Percentiles rank a stretch among this genome's conserved stretches.
phyloP scores from a whole-genome alignment of 2,888 invertebrate genomes.

The Atherix ibis region DNA sequence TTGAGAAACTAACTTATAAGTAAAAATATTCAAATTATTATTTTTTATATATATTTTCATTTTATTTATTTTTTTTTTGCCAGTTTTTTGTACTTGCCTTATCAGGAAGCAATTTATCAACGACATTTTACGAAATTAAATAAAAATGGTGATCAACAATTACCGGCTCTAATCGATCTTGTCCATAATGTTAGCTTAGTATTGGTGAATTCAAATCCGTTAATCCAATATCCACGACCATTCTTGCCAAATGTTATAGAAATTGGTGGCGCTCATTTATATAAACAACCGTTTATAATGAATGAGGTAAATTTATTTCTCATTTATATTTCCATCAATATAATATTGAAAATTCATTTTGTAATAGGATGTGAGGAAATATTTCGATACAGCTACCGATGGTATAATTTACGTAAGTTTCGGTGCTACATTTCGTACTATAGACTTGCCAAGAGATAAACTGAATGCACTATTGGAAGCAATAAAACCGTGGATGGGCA shows the following conservation, averaged over 20 bases:
- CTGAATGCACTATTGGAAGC: constrained; percentile 22
- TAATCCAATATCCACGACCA: constrained; percentile 26
- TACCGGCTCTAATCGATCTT: constrained; percentile 28
- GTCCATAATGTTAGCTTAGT: constrained; percentile 28
- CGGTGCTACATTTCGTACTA: constrained; percentile 28
- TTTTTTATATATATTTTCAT: background rate
- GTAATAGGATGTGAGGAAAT: too few relatives aligned
- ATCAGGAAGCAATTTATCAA: constrained; percentile 27
- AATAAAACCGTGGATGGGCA: constrained; percentile 11
- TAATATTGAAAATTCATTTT: too few relatives aligned
- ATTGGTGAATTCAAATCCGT: constrained; percentile 28
- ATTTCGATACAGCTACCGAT: constrained; percentile 26
- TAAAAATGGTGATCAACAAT: constrained; percentile 2
- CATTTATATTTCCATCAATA: too few relatives aligned
- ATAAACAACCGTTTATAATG: constrained; percentile 5
- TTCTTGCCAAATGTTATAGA: constrained; percentile 29
- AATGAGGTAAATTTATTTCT: constrained; percentile 8
- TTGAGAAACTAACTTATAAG: constrained; percentile 29
- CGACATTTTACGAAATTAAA: constrained; percentile 18
- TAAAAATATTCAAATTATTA: constrained; percentile 10
- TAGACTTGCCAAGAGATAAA: constrained; percentile 26
- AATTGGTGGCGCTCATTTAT: constrained; percentile 25
- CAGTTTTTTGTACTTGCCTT: constrained; percentile 29
- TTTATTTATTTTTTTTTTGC: constrained; percentile 3
- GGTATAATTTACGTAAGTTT: constrained; percentile 34